phyloP scores from a whole-genome alignment of 2,113 vertebrate species.

The Epinephelus cyanopodus region DNA sequence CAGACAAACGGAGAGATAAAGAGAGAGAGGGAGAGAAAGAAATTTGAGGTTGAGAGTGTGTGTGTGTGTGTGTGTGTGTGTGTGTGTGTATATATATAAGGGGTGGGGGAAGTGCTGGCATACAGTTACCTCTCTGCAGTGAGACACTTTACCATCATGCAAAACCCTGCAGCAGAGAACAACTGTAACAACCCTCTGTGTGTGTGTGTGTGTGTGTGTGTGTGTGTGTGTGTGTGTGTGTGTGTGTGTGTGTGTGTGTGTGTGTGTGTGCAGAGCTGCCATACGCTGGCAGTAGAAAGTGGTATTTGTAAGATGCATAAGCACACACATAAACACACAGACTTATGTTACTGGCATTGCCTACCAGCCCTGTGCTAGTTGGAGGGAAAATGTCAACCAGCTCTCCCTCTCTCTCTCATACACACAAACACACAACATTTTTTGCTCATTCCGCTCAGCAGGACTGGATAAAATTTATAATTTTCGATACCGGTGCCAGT shows the following conservation, averaged over 20 bases:
- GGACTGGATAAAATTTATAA: background rate
- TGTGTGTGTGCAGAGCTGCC: slow-evolving; percentile 30
- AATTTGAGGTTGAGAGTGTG: background rate
- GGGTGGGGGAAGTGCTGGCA: slow-evolving; percentile 11
- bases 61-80: background rate
- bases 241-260: background rate
- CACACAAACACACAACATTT: background rate
- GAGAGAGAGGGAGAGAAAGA: slow-evolving; percentile 3
- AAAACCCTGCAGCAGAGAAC: slow-evolving; percentile 43
- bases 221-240: slow-evolving; percentile 13
- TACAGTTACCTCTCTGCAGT: slow-evolving; percentile 32
- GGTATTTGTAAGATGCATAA: slow-evolving; percentile 53
- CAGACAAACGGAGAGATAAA: slow-evolving; percentile 59
- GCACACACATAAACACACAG: slow-evolving; percentile 32
- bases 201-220: background rate
- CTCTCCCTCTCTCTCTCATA: background rate
- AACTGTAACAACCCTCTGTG: slow-evolving; percentile 10
- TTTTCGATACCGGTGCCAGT: background rate
- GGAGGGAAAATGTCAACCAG: slow-evolving; percentile 45
- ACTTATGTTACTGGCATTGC: slow-evolving; percentile 21
- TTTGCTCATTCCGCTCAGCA: background rate
- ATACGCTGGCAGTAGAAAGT: slow-evolving; percentile 54
- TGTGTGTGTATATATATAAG: background rate
- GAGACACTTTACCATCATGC: slow-evolving; percentile 42
- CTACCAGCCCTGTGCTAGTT: slow-evolving; percentile 33